Evolutionary conservation across 2,113 vertebrate genomes (phyloP).

Genomic region (Equus quagga): DNA sequence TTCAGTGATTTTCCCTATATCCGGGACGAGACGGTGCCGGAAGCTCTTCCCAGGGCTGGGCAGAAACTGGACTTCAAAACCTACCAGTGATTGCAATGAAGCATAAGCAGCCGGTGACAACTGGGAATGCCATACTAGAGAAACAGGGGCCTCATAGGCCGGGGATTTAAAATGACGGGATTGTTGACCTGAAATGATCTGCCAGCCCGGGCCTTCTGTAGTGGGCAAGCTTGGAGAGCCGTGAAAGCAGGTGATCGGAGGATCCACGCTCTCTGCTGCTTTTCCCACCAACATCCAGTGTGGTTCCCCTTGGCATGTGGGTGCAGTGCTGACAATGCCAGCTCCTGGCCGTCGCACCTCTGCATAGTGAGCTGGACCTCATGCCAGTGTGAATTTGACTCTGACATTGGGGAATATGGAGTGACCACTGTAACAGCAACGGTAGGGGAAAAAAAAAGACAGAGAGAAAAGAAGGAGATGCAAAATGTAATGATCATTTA

Average conservation of each 20-base stretch:
- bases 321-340: slow-evolving; percentile 71
- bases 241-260: slow-evolving; percentile 63
- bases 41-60: slow-evolving; percentile 35
- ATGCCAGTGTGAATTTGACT: slow-evolving; percentile 80
- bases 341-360: slow-evolving; percentile 68
- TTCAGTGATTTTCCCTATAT: neutral
- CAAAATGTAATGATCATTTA: slow-evolving; percentile 65
- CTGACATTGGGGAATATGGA: slow-evolving; percentile 79
- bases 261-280: slow-evolving; percentile 57
- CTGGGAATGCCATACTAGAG: slow-evolving; percentile 66
- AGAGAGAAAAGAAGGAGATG: slow-evolving; percentile 51
- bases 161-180: slow-evolving; percentile 70
- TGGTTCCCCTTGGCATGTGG: slow-evolving; percentile 83
- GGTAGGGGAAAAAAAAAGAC: neutral
- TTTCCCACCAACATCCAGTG: slow-evolving; percentile 70
- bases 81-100: slow-evolving; percentile 1
- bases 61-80: slow-evolving; percentile 65
- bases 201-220: slow-evolving; percentile 75
- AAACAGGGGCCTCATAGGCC: slow-evolving; percentile 73
- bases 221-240: slow-evolving; percentile 73
- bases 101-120: neutral
- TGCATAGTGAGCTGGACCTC: slow-evolving; percentile 79
- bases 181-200: slow-evolving; percentile 72
- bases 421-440: slow-evolving; percentile 66
- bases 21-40: neutral